Base-by-base conservation (phyloP, 2,113 vertebrate genomes). In the Dipodomys spectabilis region DNA sequence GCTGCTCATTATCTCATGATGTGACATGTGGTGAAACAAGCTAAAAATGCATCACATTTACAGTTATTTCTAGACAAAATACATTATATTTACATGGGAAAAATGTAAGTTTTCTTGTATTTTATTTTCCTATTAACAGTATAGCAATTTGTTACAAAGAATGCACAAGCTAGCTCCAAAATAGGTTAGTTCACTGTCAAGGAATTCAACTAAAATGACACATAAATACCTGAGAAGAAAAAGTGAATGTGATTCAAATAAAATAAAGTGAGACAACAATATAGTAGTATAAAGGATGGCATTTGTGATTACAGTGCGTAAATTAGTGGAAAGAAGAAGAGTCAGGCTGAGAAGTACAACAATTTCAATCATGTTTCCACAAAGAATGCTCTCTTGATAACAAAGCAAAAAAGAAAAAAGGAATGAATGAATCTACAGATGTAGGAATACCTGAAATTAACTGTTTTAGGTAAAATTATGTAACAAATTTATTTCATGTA, bases 221-320 rank as follows among this genome's bases (percentile, higher is more conserved):
- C 93, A 95, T 96, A 94, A 20, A 62, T 80, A 97, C 95, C 94
- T 96, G 4, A 28, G 65, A 78, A 97, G 86, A 95, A 97, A 96
- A 83, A 88, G 68, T 94, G 72, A 69, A 82, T 95, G 86, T 89
- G 44, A 93, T 96, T 95, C 89, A 85, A 85, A 83, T 60, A 96
- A 88, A 97, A 96, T 45, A 74, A 91, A 78, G 16, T 20, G 8
- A 91, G 84, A 87, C 80, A 93, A 62, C 97, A 81, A 96, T 96
- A 91, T 79, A 86, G 92, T 18, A 62, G 11, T 90, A 84, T 72
- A 68, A 94, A 98, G 25, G 39, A 72, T n/a, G 83, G n/a, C 72
- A 90, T 85, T 74, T 84, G 0, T 22, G 94, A 93, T 77, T 79
- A 94, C 7, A 94, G 27, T 80, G 79, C 89, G 23, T 45, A 92